Base-by-base conservation (phyloP, 2,113 vertebrate species). In the Lepisosteus oculatus region DNA sequence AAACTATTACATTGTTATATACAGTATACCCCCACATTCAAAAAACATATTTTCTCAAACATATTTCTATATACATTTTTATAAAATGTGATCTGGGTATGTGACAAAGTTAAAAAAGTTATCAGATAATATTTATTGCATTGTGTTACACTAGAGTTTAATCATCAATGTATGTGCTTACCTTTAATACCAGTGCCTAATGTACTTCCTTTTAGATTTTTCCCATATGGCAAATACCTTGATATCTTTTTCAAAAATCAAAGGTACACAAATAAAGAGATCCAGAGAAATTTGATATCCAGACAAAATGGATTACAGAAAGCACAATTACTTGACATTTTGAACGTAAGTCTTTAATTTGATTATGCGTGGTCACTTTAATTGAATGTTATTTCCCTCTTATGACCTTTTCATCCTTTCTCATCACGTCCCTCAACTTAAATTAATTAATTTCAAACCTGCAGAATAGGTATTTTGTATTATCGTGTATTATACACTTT, bases 361-460 rank as follows among this genome's bases (percentile, higher is more conserved):
- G 71, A 83, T 92, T 87, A 84, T 86, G 76, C 74, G 79, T 7
- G 83, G 85, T 65, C 73, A 82, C 77, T 89, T 88, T 80, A 63
- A 71, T 71, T 57, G 72, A n/a, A 66, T 55, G 72, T 74, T 74
- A 76, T 83, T 86, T 86, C 78, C 83, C 76, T 59, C 7, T 64
- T 61, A 61, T 59, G 77, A 81, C 76, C 84, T 84, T 84, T 73
- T 43, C 59, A 45, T 71, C 14, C 63, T 66, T 72, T 65, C 63
- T 72, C 44, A 64, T 70, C 63, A 4, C 45, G 61, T 65, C 72
- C 55, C 54, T 82, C 76, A 79, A 65, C 65, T 68, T 8, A 45
- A 51, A 5, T 43, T 77, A 75, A 72, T 84, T 42, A 69, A 78
- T 13, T 8, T 57, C 54, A 15, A 59, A 57, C 43, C 42, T 61